Evolutionary conservation across 2,113 vertebrate genomes (phyloP).

Genomic region (Sminthopsis crassicaudata): DNA sequence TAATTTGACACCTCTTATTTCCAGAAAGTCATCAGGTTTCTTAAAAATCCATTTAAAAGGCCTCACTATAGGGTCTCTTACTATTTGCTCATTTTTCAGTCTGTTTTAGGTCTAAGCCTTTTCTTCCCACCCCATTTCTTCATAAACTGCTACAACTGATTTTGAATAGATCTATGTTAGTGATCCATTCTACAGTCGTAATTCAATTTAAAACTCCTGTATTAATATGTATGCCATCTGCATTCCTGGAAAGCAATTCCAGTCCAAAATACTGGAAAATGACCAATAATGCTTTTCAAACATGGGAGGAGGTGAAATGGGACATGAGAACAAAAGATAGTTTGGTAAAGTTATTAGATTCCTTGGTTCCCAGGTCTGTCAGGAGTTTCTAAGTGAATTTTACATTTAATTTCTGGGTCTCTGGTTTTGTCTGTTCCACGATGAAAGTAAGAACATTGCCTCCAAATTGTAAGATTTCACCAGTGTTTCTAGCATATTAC

Average conservation of each 20-base stretch:
- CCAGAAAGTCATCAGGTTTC: constrained; percentile 64
- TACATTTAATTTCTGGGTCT: neutral
- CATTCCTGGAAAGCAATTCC: constrained; percentile 40
- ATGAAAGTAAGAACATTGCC: neutral
- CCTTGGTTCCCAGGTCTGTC: neutral
- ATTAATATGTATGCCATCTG: neutral
- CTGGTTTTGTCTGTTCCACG: neutral
- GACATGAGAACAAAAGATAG: neutral
- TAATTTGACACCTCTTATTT: constrained; percentile 59
- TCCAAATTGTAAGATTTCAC: constrained; percentile 3
- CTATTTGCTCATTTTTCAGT: constrained; percentile 66
- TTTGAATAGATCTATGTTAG: constrained; percentile 35
- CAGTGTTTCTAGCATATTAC: neutral
- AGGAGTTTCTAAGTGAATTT: neutral
- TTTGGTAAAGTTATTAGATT: constrained; percentile 17
- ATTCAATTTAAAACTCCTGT: constrained; percentile 25
- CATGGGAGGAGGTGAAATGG: neutral
- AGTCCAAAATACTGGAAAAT: constrained; percentile 19
- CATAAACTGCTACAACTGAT: neutral
- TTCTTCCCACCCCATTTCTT: constrained; percentile 59
- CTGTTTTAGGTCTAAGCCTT: constrained; percentile 60
- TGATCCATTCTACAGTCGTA: constrained; percentile 54
- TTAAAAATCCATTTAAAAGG: constrained; percentile 44
- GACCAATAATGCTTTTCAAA: constrained; percentile 22
- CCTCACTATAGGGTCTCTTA: constrained; percentile 59